Conservation (phyloP, 1,140 invertebrate species). For the Elysia chlorotica region DNA sequence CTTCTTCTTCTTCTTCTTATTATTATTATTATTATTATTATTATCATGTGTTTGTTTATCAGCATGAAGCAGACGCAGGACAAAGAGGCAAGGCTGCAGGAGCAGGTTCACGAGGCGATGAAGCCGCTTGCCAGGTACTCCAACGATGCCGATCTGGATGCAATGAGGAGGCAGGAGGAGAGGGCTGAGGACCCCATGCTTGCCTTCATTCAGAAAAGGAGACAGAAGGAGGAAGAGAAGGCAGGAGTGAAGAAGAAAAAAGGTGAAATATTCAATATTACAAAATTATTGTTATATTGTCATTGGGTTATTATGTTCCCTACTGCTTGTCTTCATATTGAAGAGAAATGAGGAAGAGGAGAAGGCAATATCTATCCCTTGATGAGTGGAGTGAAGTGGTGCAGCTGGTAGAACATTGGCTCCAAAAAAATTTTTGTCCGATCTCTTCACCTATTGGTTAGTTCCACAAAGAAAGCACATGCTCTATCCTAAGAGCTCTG, state of each 20-base stretch:
- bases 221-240: slow-evolving; percentile 63
- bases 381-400: too few species aligned
- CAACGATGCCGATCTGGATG: slow-evolving; percentile 87
- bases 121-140: slow-evolving; percentile 90
- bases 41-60: background rate
- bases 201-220: slow-evolving; percentile 81
- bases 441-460: too few species aligned
- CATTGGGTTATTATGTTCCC: background rate
- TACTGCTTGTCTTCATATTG: too few species aligned
- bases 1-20: background rate
- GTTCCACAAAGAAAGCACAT: too few species aligned
- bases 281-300: background rate
- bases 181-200: slow-evolving; percentile 93
- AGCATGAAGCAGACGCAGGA: slow-evolving; percentile 76
- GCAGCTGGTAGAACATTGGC: too few species aligned
- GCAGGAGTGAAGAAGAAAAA: slow-evolving; percentile 18
- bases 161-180: slow-evolving; percentile 74
- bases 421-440: too few species aligned
- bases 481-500: too few species aligned
- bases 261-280: background rate
- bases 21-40: background rate
- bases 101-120: slow-evolving; percentile 80
- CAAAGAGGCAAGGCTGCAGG: slow-evolving; percentile 68
- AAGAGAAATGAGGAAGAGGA: too few species aligned
- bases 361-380: too few species aligned